Evolutionary conservation across 2,113 vertebrate species (phyloP).

Genomic region (Alaudala cheleensis): DNA sequence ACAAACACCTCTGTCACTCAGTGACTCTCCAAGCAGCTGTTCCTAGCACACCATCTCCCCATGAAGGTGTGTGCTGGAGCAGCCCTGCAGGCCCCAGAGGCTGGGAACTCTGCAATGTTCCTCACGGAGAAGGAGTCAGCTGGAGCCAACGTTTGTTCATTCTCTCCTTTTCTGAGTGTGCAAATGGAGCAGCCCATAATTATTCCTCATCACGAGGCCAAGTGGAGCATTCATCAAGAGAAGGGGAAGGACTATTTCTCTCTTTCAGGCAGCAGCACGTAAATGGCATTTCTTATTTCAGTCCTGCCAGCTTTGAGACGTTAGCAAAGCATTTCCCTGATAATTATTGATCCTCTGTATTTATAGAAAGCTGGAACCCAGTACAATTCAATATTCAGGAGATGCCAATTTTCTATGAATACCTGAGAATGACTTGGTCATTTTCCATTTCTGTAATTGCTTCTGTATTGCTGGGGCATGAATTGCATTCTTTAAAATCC

Average conservation of each 20-base stretch:
- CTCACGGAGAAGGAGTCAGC: background rate
- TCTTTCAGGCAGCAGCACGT: conserved; percentile 6
- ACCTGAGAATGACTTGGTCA: conserved; percentile 63
- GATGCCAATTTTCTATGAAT: conserved; percentile 67
- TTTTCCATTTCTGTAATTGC: conserved; percentile 64
- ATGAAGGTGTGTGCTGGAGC: background rate
- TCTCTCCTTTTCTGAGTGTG: background rate
- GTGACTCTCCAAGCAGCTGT: background rate
- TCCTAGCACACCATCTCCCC: background rate
- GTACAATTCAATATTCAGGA: conserved; percentile 53
- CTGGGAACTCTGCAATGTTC: background rate
- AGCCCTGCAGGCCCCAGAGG: background rate
- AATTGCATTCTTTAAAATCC: conserved; percentile 45
- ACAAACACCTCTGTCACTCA: background rate
- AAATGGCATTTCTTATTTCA: conserved; percentile 53
- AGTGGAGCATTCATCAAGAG: background rate
- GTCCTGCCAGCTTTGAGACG: conserved; percentile 44
- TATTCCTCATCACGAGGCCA: background rate
- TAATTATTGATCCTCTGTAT: conserved; percentile 66
- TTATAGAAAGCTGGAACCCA: conserved; percentile 49
- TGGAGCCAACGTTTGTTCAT: background rate
- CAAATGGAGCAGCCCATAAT: conserved; percentile 9
- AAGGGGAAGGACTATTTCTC: background rate
- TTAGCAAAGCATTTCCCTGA: conserved; percentile 59
- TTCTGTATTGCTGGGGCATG: conserved; percentile 22